These are phyloP conservation scores for Sebastes itinus DNA, from an alignment of 2,797 vertebrate species.

Conservation along the genomic window DNA sequence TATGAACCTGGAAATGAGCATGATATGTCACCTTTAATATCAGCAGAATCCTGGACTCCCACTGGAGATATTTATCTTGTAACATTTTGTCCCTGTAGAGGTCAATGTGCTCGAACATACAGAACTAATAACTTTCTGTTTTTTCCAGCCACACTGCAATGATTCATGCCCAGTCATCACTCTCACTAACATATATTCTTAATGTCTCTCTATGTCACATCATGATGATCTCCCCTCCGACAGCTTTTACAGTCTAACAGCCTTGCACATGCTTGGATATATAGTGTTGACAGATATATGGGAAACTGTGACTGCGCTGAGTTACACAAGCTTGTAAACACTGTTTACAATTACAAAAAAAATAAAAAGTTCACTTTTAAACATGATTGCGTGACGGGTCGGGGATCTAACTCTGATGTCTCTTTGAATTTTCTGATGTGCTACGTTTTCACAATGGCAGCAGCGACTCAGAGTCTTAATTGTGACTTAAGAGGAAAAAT, in stretches of 20 bases:
- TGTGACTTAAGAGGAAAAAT: conserved; percentile 42
- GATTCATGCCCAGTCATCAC: conserved; percentile 18
- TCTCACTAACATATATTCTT: conserved; percentile 24
- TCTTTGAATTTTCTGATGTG: conserved; percentile 48
- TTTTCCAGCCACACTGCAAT: neutral
- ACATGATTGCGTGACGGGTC: neutral
- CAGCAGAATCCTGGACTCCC: neutral
- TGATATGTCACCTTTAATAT: neutral
- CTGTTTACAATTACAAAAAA: conserved; percentile 7
- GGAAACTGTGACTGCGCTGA: conserved; percentile 4
- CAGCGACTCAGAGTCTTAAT: conserved; percentile 51
- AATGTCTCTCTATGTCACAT: conserved; percentile 35
- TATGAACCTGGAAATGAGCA: too few species aligned
- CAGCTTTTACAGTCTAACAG: conserved; percentile 44
- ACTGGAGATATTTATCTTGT: neutral
- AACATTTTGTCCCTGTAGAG: conserved; percentile 48
- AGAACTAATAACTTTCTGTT: neutral
- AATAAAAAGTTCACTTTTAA: neutral
- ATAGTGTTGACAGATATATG: conserved; percentile 65
- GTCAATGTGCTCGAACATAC: conserved; percentile 55
- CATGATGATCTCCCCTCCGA: conserved; percentile 25
- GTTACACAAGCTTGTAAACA: conserved; percentile 52
- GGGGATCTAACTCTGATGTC: conserved; percentile 35
- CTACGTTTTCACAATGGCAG: conserved; percentile 46
- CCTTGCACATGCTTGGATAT: conserved; percentile 11